Conservation (phyloP, 2,113 vertebrate genomes). For the Balaenoptera acutorostrata region DNA sequence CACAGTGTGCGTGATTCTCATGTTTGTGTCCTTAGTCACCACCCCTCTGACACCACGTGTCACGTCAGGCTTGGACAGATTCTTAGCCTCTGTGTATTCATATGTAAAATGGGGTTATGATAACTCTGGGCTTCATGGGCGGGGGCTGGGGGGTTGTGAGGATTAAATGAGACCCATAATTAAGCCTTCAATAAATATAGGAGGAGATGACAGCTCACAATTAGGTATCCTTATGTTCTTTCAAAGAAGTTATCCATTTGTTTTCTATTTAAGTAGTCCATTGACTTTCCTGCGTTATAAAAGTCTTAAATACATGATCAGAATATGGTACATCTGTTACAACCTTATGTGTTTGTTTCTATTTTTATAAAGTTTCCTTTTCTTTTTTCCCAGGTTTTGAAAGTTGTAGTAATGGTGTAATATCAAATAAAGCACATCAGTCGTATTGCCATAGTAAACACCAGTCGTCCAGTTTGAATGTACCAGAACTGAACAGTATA, state of each 20-base stretch:
- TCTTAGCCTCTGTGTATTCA: not conserved
- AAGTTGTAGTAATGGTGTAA: constrained; percentile 97
- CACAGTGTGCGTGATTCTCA: not conserved
- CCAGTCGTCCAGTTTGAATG: constrained; percentile 84
- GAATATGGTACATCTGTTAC: not conserved
- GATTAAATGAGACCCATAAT: not conserved
- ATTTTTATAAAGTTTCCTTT: not conserved
- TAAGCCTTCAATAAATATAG: not conserved
- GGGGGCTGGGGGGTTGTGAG: not conserved
- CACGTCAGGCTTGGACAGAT: not conserved
- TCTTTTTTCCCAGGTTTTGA: constrained; percentile 85
- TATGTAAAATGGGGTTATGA: not conserved
- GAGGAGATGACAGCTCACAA: not conserved
- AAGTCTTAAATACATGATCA: not conserved
- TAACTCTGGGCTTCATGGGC: not conserved
- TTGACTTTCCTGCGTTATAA: not conserved
- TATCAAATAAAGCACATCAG: constrained; percentile 91
- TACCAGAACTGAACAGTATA: constrained; percentile 91
- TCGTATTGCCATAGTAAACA: constrained; percentile 94
- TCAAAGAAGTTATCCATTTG: not conserved
- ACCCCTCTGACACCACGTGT: not conserved
- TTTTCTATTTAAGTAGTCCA: not conserved
- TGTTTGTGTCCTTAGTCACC: not conserved
- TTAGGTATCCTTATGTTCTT: not conserved
- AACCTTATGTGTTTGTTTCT: not conserved